phyloP scores from a whole-genome alignment of 2,113 vertebrate genomes.

The Phocoena phocoena region DNA sequence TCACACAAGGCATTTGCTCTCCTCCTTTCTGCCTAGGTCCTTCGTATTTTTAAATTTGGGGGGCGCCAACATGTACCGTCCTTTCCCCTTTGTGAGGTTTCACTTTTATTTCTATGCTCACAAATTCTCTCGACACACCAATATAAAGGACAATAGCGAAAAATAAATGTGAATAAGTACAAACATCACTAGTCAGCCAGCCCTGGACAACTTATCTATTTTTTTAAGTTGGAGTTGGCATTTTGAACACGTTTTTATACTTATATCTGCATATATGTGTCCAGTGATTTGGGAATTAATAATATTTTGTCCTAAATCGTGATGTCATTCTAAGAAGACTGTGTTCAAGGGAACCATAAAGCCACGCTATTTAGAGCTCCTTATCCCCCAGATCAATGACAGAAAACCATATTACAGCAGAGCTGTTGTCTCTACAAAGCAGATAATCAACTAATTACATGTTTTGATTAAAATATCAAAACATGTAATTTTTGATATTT shows the following conservation, averaged over 20 bases:
- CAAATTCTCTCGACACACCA: neutral
- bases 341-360: constrained; percentile 1
- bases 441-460: constrained; percentile 65
- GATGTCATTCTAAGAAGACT: constrained; percentile 22
- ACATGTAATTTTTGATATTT: neutral
- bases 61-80: neutral
- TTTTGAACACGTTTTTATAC: neutral
- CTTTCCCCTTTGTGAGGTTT: neutral
- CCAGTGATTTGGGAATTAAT: neutral
- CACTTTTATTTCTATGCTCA: neutral
- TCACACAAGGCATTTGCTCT: neutral
- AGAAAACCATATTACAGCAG: constrained; percentile 22
- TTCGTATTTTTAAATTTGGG: neutral
- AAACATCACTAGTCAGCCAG: neutral
- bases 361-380: neutral
- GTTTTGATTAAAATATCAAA: constrained; percentile 41
- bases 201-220: neutral
- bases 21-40: neutral
- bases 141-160: neutral
- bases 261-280: constrained; percentile 3
- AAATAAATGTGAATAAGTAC: neutral
- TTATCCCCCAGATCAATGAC: neutral
- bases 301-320: neutral
- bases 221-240: neutral
- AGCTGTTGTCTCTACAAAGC: neutral